Evolutionary conservation across 2,888 invertebrate genomes (phyloP), one percentile per base, ranked within the genome.

Genomic region (Platycheirus rosarum): DNA sequence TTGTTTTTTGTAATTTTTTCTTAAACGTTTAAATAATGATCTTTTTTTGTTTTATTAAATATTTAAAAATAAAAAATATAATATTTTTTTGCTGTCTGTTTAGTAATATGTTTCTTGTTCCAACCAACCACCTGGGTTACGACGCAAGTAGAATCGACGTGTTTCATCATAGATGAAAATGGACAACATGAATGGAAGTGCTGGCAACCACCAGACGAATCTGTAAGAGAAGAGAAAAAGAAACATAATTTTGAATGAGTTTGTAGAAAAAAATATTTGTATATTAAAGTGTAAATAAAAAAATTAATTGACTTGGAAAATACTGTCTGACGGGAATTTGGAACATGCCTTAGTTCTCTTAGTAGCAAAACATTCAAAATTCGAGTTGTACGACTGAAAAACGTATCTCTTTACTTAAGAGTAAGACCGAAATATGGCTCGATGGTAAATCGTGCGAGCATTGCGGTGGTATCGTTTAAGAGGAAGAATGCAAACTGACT

Each of bases 91-190:
- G 51, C 55, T 85, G 65, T 86, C 79, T 86, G 85, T 90, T 93
- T 97, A 97, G 93, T 98, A 98, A 93, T 98, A 99, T 91, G 98
- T 99, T 94, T 99, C 98, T 92, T 96, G 95, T 92, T 99, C 98
- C 91, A 99, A 94, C 97, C 98, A 99, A 90, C 98, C 98, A 90
- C 98, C 98, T 86, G 98, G 98, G 92, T 97, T 97, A 92, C 97
- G 96, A 92, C 98, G 95, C 91, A 98, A 94, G 92, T 98, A 97
- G 93, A 97, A 97, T 92, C 98, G 96, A 92, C 99, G 95, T 91
- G 95, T 95, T 93, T 99, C 99, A 92, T 99, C 99, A 93, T 98
- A 99, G 91, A 98, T 95, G 94, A 98, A 98, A 93, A 99, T 99
- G 90, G 97, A 94, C 92, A 98, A 92, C 94, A 97, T 97, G 94